A percentile compares a stretch with the other conserved stretches of the same genome.
Evolutionary conservation across 2,797 vertebrate genomes (phyloP).

Genomic region (Myotis pilosus): DNA sequence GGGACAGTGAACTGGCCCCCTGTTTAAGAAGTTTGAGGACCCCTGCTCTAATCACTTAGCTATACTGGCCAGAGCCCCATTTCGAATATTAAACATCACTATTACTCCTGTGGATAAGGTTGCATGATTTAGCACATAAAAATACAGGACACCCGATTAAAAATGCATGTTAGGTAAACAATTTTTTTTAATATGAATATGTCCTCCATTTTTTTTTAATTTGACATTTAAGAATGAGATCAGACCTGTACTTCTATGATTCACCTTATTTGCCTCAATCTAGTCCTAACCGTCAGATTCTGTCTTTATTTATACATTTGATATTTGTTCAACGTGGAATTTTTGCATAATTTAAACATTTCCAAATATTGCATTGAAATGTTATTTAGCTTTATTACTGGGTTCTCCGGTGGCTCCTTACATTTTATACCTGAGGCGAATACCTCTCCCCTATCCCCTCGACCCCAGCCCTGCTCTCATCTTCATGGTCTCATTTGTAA

Average conservation of each 20-base stretch:
- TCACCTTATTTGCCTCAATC: neutral
- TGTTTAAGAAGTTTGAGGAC: no score
- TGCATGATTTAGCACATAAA: neutral
- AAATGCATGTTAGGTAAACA: neutral
- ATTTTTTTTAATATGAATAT: neutral
- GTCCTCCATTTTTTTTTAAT: neutral
- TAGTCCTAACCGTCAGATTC: neutral
- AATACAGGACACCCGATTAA: neutral
- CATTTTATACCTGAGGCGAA: neutral
- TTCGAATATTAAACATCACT: neutral
- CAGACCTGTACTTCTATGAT: neutral
- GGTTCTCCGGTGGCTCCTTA: neutral
- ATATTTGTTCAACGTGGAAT: neutral
- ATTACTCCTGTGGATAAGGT: rapidly evolving
- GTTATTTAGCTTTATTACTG: neutral
- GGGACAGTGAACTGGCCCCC: no score
- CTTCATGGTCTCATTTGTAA: neutral
- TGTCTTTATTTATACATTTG: neutral
- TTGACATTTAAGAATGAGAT: neutral
- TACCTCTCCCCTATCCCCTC: neutral
- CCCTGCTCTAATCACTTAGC: no score
- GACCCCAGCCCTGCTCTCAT: neutral
- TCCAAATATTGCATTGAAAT: neutral
- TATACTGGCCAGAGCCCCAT: no score
- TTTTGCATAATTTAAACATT: neutral